A percentile compares a stretch with the other conserved stretches of the same genome.
Conservation (phyloP, 1,140 invertebrate species). For the Bombus sylvicola region DNA sequence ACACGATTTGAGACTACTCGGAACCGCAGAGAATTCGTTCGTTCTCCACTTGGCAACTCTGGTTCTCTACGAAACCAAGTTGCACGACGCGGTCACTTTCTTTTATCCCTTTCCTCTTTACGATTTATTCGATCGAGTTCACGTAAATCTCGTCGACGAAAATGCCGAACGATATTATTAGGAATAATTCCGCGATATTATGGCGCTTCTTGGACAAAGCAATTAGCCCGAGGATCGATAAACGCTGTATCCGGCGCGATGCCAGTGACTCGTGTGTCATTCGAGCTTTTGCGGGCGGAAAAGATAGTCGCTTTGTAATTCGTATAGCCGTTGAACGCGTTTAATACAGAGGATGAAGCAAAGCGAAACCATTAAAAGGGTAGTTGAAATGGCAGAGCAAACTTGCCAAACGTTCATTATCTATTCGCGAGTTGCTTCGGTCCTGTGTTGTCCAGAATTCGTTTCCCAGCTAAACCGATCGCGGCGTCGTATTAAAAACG, state of each 20-base stretch:
- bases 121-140: neutral
- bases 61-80: neutral
- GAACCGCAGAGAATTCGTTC: constrained; percentile 6
- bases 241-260: neutral
- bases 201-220: neutral
- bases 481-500: neutral
- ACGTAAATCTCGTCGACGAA: neutral
- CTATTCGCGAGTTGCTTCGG: constrained; percentile 11
- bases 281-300: constrained; percentile 52
- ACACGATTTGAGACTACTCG: constrained; percentile 10
- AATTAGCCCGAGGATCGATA: constrained; percentile 23
- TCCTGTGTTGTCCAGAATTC: neutral
- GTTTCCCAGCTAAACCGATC: neutral
- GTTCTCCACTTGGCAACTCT: neutral
- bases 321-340: neutral
- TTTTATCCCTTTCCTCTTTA: neutral
- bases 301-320: constrained; percentile 59
- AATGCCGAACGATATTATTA: neutral
- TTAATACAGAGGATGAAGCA: neutral
- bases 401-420: constrained; percentile 46
- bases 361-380: neutral
- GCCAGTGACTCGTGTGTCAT: constrained; percentile 35
- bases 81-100: neutral
- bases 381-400: constrained; percentile 19
- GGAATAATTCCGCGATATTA: neutral